Base-by-base conservation (phyloP, 2,888 invertebrate genomes). In the Archips xylosteana region DNA sequence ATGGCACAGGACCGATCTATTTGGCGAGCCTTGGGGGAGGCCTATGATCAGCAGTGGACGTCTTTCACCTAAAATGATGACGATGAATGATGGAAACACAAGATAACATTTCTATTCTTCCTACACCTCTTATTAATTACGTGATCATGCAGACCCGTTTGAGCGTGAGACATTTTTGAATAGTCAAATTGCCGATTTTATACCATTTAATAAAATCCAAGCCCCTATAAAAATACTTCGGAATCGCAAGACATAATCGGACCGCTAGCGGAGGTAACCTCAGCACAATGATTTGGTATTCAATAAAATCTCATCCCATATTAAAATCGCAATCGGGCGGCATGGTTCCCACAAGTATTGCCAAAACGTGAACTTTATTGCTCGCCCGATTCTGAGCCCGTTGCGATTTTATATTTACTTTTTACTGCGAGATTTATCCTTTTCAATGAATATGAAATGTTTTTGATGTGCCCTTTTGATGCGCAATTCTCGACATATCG, bases 401-500 rank as follows among this genome's bases (percentile, higher is more conserved):
- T 66, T 66, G 54, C 54, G 5, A 65, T 57, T 67, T 67, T 67
- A 62, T 64, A 67, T 67, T 67, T 45, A 42, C 57, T 13, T 67
- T 54, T 67, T 67, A 66, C 42, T 39, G 42, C 39, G 23, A 32
- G 15, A 42, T 42, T 64, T n/a, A 67, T 67, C 9, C 13, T 67
- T 57, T 67, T 54, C 57, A 57, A 67, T 67, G 66, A 57, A 67
- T 67, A 67, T 39, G 54, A 32, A 67, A 67, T 57, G 8, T 57
- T 66, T 57, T 57, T 32, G 57, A 57, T 57, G 57, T 32, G 32
- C 57, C 10, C 23, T 9, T 23, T 57, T 57, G 32, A 32, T 57
- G 32, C 3, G 32, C 6, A 0, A 32, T 57, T 57, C 57, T 12
- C 23, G 3, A 57, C 4, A 23, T 57, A 57, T 12, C 4, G 4